Percentiles rank a stretch among this genome's conserved stretches.
Evolutionary conservation across 2,797 vertebrate species (phyloP).

Genomic region (Bovichtus variegatus): DNA sequence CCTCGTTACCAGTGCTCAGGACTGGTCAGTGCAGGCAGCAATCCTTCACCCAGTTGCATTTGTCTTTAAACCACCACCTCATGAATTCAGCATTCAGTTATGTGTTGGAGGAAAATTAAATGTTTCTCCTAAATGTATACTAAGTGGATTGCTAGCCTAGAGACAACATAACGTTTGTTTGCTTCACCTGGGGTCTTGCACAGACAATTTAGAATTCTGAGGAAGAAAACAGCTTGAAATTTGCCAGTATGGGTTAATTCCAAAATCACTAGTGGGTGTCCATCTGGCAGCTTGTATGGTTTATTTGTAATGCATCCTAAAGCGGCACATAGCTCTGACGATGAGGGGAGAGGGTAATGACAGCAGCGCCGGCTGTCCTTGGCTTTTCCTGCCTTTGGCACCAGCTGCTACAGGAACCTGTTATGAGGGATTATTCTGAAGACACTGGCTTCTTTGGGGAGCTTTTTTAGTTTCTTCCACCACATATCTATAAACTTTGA

Average conservation of each 20-base stretch:
- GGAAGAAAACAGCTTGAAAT: slow-evolving; percentile 17
- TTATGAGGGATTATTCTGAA: slow-evolving; percentile 52
- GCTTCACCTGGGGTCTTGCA: neutral
- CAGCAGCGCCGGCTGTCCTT: slow-evolving; percentile 69
- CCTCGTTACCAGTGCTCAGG: slow-evolving; percentile 1
- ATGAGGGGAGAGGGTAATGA: slow-evolving; percentile 52
- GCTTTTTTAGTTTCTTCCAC: neutral
- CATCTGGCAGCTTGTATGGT: slow-evolving; percentile 46
- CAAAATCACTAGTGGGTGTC: slow-evolving; percentile 30
- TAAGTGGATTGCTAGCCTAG: neutral
- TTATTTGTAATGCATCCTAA: slow-evolving; percentile 59
- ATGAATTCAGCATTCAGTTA: neutral
- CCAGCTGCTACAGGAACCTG: slow-evolving; percentile 63
- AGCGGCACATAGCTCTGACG: slow-evolving; percentile 37
- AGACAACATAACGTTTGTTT: neutral
- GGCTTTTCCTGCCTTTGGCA: slow-evolving; percentile 61
- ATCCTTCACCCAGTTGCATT: neutral
- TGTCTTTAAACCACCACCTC: neutral
- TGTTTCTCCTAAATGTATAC: neutral
- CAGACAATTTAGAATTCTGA: neutral
- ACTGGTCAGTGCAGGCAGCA: neutral
- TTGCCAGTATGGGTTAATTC: slow-evolving; percentile 9
- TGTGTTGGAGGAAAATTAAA: neutral
- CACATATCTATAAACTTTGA: neutral
- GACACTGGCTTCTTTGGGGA: slow-evolving; percentile 1